phyloP scores from a whole-genome alignment of 2,113 vertebrate species.

The Anarrhichthys ocellatus region DNA sequence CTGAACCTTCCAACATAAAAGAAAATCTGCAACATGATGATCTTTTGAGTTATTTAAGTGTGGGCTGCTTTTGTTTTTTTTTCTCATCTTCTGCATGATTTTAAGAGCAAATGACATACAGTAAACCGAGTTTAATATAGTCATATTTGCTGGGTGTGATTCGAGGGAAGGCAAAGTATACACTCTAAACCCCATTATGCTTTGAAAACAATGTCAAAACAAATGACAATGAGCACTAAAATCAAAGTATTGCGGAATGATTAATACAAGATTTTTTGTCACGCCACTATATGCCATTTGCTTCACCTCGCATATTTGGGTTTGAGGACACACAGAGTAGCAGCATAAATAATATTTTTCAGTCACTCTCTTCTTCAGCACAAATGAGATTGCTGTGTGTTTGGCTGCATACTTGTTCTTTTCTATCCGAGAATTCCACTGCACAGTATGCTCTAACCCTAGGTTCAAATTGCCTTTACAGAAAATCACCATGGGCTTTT shows the following conservation, averaged over 20 bases:
- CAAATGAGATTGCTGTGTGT: conserved; percentile 38
- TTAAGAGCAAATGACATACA: conserved; percentile 6
- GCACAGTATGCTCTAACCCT: conserved; percentile 61
- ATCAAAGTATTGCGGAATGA: conserved; percentile 1
- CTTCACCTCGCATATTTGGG: conserved; percentile 13
- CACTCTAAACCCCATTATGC: conserved; percentile 23
- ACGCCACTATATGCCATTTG: conserved; percentile 13
- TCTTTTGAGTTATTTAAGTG: not conserved
- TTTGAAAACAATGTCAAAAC: conserved; percentile 39
- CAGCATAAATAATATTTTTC: conserved; percentile 36
- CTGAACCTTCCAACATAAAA: conserved; percentile 17
- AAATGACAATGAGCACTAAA: conserved; percentile 30
- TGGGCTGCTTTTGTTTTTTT: conserved; percentile 13
- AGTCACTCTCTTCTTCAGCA: conserved; percentile 1
- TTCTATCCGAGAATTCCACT: conserved; percentile 23
- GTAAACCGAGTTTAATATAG: conserved; percentile 2
- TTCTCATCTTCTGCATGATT: conserved; percentile 12
- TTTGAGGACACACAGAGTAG: conserved; percentile 20
- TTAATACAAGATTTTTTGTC: conserved; percentile 2
- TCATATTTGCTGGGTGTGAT: conserved; percentile 29
- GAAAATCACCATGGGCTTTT: conserved; percentile 71
- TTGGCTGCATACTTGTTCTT: conserved; percentile 30
- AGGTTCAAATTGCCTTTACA: conserved; percentile 60
- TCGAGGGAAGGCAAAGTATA: conserved; percentile 34
- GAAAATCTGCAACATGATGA: conserved; percentile 15